Base-by-base conservation (phyloP, 2,888 invertebrate genomes). In the Palloptera scutellata region DNA sequence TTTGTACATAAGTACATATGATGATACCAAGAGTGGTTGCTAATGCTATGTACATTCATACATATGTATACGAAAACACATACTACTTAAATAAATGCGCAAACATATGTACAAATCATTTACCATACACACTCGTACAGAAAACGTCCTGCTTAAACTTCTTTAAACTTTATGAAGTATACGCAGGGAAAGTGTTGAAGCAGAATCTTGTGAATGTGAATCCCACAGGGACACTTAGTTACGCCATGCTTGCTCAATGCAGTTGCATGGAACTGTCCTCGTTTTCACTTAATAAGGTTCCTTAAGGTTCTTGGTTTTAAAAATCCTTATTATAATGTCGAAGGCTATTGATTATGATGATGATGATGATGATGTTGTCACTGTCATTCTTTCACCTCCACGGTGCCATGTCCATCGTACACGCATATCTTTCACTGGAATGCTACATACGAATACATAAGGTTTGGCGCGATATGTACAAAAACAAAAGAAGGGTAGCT, bases 141-240 rank as follows among this genome's bases (percentile, higher is more conserved):
- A 30, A 30, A 30, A 6, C 6, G 30, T 30, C 30, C 30, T 30
- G 30, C 30, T 30, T n/a, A n/a, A n/a, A n/a, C n/a, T 30, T 30
- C 30, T 4, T 2, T 30, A 30, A 30, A 30, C 30, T 30, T 30
- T 30, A 30, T 30, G 30, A 30, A 30, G 11, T 48, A 15, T 48
- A 6, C 48, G n/a, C 15, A 9, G 5, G 11, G 48, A 15, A 48
- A n/a, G 48, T 48, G 48, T 48, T n/a, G 48, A 13, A 48, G 53
- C 15, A 53, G 6, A 53, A 15, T 53, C 53, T 6, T n/a, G n/a
- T n/a, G 17, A 53, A 53, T 10, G 19, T 19, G 17, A 15, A 19
- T 53, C 53, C 53, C 53, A 19, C 11, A 53, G 53, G 53, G 53
- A 53, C 19, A 19, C 19, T 53, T 53, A 53, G 17, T 15, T 53